Evolutionary conservation across 2,888 invertebrate genomes (phyloP).

Genomic region (Congeria kusceri): DNA sequence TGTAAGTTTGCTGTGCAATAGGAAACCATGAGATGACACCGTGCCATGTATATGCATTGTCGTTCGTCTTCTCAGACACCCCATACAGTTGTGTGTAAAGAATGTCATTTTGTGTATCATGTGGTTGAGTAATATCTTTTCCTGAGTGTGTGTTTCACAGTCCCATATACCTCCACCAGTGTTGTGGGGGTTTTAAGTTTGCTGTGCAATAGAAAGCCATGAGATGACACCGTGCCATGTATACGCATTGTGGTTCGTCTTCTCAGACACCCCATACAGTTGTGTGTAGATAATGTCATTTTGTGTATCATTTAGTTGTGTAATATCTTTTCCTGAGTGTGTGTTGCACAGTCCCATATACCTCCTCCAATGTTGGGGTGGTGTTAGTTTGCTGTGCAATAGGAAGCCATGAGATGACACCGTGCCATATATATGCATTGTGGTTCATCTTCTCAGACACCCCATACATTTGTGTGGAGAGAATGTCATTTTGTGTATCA

Average conservation of each 20-base stretch:
- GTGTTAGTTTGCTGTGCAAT: slow-evolving; percentile 20
- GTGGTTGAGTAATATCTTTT: not conserved
- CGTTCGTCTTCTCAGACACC: no score
- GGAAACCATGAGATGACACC: not conserved
- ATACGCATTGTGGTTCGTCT: no score
- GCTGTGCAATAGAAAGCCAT: slow-evolving; percentile 6
- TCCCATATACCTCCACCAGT: slow-evolving; percentile 7
- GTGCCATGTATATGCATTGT: no score
- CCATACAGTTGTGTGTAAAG: no score
- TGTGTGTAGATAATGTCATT: not conserved
- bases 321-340: no score
- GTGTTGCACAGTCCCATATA: slow-evolving; percentile 2
- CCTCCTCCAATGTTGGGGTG: slow-evolving; percentile 14
- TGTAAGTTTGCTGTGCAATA: slow-evolving; percentile 20
- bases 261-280: no score
- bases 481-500: not conserved
- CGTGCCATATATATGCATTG: not conserved
- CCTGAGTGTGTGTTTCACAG: not conserved
- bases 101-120: not conserved
- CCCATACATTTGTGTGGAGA: no score
- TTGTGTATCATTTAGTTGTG: no score
- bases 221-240: not conserved
- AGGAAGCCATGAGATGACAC: not conserved
- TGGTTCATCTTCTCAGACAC: no score
- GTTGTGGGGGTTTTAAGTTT: slow-evolving; percentile 21